Evolutionary conservation across 2,797 vertebrate genomes (phyloP), one percentile per base, ranked within the genome.

Genomic region (Chelidonichthys spinosus): DNA sequence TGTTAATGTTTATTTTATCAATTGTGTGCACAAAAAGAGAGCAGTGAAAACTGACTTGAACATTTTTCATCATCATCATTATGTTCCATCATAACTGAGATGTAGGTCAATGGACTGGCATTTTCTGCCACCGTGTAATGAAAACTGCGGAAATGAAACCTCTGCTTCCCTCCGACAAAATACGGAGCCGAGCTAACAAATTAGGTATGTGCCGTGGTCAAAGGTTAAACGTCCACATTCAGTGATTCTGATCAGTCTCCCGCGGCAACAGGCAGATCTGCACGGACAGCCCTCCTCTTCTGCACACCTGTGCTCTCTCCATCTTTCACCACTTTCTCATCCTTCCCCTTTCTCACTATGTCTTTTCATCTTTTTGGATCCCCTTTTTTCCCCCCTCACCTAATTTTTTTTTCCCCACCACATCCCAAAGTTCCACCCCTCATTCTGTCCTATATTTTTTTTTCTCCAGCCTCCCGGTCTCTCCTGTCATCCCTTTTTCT

Each of bases 241-340:
- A 60, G 64, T 66, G 49, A 72, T 78, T 80, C 72, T 72, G 55
- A 71, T 81, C 47, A 2, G 69, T 76, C 67, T 77, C 76, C 74
- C 42, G 14, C 59, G 64, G 87, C 82, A 91, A 77, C 89, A 61
- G 64, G 74, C 69, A 67, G 69, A 76, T 78, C 75, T 76, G 52
- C 63, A 85, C 18, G 11, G 76, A 65, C 67, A 36, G 37, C 52
- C 37, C 60, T 79, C 63, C 61, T 61, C 72, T 17, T 63, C 65
- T 61, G 36, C 64, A 86, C 88, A 89, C 88, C 89, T 90, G 85
- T 81, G 67, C 75, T 60, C 61, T 36, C 76, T 79, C 67, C 32
- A 8, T 88, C 90, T 89, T 75, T 92, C 90, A 88, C 70, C 89
- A 87, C 87, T 42, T 92, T 85, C 84, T 92, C 85, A 91, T 93